A percentile compares a stretch with the other conserved stretches of the same genome.
These are phyloP conservation scores for Pangasius larnaudii DNA, from an alignment of 2,797 vertebrate species.

Conservation along the genomic window DNA sequence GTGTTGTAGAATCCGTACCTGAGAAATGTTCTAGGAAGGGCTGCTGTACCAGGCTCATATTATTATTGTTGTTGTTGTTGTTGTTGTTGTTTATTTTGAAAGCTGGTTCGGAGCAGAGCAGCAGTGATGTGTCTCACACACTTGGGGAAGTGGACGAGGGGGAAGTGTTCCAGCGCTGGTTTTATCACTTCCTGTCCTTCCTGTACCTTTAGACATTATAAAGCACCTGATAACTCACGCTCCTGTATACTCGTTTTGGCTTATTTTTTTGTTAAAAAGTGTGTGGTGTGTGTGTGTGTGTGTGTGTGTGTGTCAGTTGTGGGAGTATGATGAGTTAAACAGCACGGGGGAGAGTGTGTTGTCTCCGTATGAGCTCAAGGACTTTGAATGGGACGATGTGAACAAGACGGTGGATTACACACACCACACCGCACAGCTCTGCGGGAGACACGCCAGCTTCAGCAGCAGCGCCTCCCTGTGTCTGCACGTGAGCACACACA, in stretches of 20 bases:
- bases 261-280: background rate
- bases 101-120: background rate
- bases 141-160: background rate
- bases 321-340: constrained; percentile 81
- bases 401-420: constrained; percentile 66
- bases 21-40: background rate
- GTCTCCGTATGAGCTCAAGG: constrained; percentile 77
- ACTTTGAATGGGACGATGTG: constrained; percentile 81
- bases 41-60: background rate
- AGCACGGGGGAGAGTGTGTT: constrained; percentile 69
- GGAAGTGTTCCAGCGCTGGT: background rate
- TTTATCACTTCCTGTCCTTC: background rate
- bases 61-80: background rate
- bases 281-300: background rate
- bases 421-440: constrained; percentile 64
- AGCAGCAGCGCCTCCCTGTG: constrained; percentile 69
- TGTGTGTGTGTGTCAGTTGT: constrained; percentile 72
- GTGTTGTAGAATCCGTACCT: background rate
- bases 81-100: background rate
- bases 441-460: constrained; percentile 59
- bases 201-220: background rate
- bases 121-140: background rate
- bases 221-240: background rate
- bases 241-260: too few relatives aligned
- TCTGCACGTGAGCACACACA: background rate